Evolutionary conservation across 2,113 vertebrate genomes (phyloP).

Genomic region (Heterocephalus glaber): DNA sequence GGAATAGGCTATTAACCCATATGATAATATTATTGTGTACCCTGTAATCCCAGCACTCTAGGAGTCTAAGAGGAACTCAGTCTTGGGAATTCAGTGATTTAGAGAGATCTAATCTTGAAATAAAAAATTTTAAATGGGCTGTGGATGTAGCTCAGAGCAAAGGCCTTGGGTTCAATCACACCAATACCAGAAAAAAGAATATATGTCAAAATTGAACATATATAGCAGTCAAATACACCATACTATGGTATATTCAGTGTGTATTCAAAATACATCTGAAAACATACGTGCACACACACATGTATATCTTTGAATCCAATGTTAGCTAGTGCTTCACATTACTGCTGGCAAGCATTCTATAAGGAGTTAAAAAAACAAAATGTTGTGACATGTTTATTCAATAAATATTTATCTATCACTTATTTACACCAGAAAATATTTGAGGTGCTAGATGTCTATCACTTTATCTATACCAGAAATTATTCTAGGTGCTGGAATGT

Average conservation of each 20-base stretch:
- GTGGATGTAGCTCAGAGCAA: background rate
- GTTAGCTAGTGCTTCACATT: background rate
- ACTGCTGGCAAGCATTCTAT: background rate
- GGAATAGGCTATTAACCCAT: background rate
- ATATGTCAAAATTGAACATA: no score
- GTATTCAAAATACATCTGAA: background rate
- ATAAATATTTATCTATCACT: background rate
- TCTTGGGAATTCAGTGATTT: background rate
- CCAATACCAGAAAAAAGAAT: background rate
- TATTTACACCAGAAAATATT: background rate
- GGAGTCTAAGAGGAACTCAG: background rate
- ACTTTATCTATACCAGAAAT: background rate
- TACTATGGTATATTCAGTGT: background rate
- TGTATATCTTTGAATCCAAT: background rate
- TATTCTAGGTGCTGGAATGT: background rate
- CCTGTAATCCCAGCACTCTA: background rate
- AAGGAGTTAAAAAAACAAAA: background rate
- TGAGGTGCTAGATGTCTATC: background rate
- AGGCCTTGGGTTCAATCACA: background rate
- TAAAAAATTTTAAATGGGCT: background rate
- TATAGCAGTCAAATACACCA: background rate
- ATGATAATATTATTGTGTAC: background rate
- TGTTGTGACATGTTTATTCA: background rate
- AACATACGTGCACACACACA: no score
- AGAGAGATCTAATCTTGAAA: background rate